phyloP scores from a whole-genome alignment of 2,797 vertebrate genomes.

The Mormyrops boulengeri region DNA sequence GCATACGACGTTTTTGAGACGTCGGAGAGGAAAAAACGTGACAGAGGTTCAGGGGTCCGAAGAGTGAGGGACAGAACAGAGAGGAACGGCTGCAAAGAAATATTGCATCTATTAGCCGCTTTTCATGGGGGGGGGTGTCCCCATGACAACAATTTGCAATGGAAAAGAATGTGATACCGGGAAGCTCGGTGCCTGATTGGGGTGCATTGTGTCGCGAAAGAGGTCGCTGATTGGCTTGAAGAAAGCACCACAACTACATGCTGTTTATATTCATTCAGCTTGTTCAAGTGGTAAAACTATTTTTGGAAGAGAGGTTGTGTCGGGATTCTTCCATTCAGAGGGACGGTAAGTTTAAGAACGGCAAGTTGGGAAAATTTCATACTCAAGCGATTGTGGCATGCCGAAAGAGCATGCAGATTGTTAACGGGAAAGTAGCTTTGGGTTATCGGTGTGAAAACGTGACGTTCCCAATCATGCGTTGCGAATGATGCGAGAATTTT shows the following conservation, averaged over 20 bases:
- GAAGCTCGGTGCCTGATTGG: conserved; percentile 91
- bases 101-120: conserved; percentile 80
- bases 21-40: conserved; percentile 47
- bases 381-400: background rate
- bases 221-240: conserved; percentile 97
- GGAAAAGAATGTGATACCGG: conserved; percentile 95
- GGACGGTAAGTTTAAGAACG: conserved; percentile 40
- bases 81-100: conserved; percentile 65
- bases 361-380: background rate
- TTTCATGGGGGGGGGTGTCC: conserved; percentile 70
- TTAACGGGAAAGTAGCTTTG: background rate
- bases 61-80: conserved; percentile 51
- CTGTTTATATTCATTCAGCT: conserved; percentile 97
- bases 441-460: background rate
- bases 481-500: background rate
- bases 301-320: conserved; percentile 46
- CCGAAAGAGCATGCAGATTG: background rate
- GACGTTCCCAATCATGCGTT: background rate
- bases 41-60: conserved; percentile 43
- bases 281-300: conserved; percentile 77
- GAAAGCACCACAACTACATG: conserved; percentile 84
- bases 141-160: conserved; percentile 96
- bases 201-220: conserved; percentile 92
- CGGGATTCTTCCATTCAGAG: conserved; percentile 30
- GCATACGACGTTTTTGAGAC: conserved; percentile 38